A percentile compares a stretch with the other conserved stretches of the same genome.
Evolutionary conservation across 2,797 vertebrate genomes (phyloP).

Genomic region (Dromococcyx pavoninus): DNA sequence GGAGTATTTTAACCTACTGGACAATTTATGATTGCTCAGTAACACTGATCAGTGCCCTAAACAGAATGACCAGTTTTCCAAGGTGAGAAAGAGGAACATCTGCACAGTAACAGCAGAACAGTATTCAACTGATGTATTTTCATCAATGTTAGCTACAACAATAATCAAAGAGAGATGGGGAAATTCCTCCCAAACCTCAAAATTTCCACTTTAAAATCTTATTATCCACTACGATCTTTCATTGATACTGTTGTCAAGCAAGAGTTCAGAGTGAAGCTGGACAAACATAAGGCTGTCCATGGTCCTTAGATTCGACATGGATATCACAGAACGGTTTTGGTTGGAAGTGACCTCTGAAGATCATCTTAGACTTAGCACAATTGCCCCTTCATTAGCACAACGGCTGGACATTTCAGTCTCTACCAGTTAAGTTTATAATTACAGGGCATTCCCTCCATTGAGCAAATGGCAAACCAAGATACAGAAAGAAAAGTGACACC

Average conservation of each 20-base stretch:
- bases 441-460: not conserved
- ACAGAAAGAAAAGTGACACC: not conserved
- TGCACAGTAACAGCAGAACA: not conserved
- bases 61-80: not conserved
- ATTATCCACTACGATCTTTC: not conserved
- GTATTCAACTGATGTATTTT: rapidly evolving
- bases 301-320: not conserved
- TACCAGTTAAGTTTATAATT: rapidly evolving
- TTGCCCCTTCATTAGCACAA: not conserved
- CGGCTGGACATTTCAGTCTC: not conserved
- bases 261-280: not conserved
- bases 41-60: not conserved
- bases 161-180: not conserved
- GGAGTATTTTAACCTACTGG: not conserved
- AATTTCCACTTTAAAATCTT: not conserved
- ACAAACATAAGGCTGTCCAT: not conserved
- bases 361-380: not conserved
- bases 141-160: not conserved
- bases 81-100: not conserved
- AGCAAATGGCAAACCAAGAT: not conserved
- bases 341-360: not conserved
- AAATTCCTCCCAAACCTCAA: not conserved
- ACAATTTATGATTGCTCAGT: not conserved
- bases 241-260: not conserved
- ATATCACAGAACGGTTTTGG: not conserved